Evolutionary conservation across 23 tunicate species (phyloP).

Genomic region (Trididemnum clinides): DNA sequence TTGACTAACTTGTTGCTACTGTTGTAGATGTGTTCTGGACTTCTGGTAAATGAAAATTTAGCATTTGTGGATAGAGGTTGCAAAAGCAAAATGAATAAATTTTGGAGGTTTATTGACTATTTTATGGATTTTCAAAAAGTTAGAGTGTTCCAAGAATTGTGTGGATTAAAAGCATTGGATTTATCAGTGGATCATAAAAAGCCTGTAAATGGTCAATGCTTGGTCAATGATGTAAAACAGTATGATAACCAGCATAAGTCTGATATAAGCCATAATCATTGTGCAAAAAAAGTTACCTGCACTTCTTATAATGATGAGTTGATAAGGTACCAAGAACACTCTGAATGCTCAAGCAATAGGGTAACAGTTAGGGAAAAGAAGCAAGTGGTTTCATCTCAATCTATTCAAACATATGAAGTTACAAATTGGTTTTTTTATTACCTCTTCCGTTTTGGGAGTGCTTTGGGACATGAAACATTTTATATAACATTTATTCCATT

Average conservation of each 20-base stretch:
- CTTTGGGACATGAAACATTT: constrained; percentile 87
- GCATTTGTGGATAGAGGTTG: neutral
- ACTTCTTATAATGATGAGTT: constrained; percentile 14
- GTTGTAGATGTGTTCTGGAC: too few relatives aligned
- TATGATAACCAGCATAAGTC: neutral
- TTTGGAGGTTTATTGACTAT: constrained; percentile 63
- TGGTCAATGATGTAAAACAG: neutral
- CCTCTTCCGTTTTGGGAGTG: constrained; percentile 79
- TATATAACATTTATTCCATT: constrained; percentile 82
- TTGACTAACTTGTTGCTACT: too few relatives aligned
- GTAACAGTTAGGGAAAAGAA: neutral
- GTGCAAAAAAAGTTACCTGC: neutral
- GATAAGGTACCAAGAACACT: neutral
- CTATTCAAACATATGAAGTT: constrained; percentile 49
- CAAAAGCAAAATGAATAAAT: constrained; percentile 41
- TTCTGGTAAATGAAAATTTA: too few relatives aligned
- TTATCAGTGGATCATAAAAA: neutral
- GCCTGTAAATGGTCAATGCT: neutral
- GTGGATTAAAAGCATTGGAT: constrained; percentile 70
- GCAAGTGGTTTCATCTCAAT: neutral
- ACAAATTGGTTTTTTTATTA: constrained; percentile 70
- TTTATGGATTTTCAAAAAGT: constrained; percentile 96
- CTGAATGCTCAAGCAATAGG: neutral
- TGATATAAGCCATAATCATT: neutral
- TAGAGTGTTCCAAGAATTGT: constrained; percentile 93